Evolutionary conservation across 2,797 vertebrate species (phyloP).

Genomic region (Triplophysa yarkandensis): DNA sequence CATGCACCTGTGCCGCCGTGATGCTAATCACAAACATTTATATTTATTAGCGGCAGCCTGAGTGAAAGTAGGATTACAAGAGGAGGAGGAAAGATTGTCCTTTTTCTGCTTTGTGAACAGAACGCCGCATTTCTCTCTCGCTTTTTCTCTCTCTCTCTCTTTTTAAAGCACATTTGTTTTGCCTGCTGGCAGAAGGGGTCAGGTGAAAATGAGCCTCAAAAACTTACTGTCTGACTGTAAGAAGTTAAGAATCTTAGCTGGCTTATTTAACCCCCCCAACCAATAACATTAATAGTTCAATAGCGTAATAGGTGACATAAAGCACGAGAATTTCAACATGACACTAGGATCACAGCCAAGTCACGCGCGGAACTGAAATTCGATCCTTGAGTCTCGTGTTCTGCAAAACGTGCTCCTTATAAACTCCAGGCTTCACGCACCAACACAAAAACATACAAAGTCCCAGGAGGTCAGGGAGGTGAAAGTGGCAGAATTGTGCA

Average conservation of each 20-base stretch:
- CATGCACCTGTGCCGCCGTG: constrained; percentile 99
- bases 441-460: constrained; percentile 53
- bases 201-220: constrained; percentile 58
- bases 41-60: constrained; percentile 98
- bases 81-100: constrained; percentile 61
- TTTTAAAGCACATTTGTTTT: constrained; percentile 59
- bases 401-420: constrained; percentile 38
- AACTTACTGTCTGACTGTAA: constrained; percentile 56
- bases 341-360: constrained; percentile 22
- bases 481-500: constrained; percentile 56
- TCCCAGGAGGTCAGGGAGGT: constrained; percentile 58
- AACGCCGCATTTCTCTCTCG: constrained; percentile 50
- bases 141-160: background rate
- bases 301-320: constrained; percentile 48
- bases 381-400: constrained; percentile 48
- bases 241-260: constrained; percentile 51
- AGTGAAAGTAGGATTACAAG: constrained; percentile 84
- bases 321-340: constrained; percentile 32
- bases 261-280: constrained; percentile 51
- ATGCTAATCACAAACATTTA: constrained; percentile 99
- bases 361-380: constrained; percentile 33
- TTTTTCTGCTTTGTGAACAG: constrained; percentile 60
- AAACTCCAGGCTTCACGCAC: constrained; percentile 31
- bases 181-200: constrained; percentile 55
- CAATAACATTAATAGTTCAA: constrained; percentile 46